phyloP scores from a whole-genome alignment of 2,888 invertebrate species.

The Polyploca ridens region DNA sequence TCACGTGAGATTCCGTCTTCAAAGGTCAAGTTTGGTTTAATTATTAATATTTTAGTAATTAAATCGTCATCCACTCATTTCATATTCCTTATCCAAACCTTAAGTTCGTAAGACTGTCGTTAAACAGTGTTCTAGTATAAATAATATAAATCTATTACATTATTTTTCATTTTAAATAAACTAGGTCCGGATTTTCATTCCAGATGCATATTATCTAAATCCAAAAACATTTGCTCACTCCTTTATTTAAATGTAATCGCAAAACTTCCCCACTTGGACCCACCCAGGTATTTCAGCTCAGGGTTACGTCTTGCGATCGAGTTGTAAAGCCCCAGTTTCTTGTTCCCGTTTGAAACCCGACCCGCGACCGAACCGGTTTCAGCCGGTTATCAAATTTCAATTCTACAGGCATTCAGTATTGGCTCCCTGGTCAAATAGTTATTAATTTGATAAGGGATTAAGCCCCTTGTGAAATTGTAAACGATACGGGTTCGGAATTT shows the following conservation, averaged over 20 bases:
- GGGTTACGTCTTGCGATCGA: neutral
- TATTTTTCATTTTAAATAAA: too few relatives aligned
- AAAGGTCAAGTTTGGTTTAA: too few relatives aligned
- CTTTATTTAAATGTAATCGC: neutral
- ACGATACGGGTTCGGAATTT: slow-evolving; percentile 6
- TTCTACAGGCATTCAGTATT: slow-evolving; percentile 14
- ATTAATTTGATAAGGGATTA: slow-evolving; percentile 11
- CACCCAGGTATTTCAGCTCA: neutral
- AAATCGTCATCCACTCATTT: too few relatives aligned
- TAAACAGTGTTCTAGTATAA: too few relatives aligned
- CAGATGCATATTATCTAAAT: too few relatives aligned
- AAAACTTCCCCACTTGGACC: neutral
- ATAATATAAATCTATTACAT: too few relatives aligned
- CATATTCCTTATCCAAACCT: too few relatives aligned
- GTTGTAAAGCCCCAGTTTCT: slow-evolving; percentile 29
- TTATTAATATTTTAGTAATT: too few relatives aligned
- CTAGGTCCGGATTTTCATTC: too few relatives aligned
- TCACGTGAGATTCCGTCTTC: too few relatives aligned
- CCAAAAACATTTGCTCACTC: too few relatives aligned
- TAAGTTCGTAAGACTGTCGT: too few relatives aligned
- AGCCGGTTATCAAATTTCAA: slow-evolving; percentile 15
- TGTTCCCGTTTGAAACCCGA: slow-evolving; percentile 43
- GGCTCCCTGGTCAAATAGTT: slow-evolving; percentile 10
- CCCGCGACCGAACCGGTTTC: slow-evolving; percentile 16
- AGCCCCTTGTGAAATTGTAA: neutral